Evolutionary conservation across 2,888 invertebrate genomes (phyloP), one percentile per base, ranked within the genome.

Genomic region (Leptopterna dolabrata): DNA sequence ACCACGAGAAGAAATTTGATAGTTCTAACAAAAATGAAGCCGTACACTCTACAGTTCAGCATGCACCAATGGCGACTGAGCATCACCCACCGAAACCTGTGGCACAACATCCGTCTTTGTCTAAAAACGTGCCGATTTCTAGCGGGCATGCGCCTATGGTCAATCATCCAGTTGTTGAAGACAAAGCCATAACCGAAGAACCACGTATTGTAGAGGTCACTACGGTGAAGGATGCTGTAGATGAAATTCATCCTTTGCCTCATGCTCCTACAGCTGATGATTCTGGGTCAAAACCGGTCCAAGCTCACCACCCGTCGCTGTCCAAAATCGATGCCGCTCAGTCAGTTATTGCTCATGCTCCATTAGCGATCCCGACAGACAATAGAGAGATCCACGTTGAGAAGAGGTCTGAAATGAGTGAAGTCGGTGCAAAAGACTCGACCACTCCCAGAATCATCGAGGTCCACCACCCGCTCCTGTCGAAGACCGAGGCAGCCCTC

Each of bases 21-120:
- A 16, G n/a, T 7, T n/a, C 30, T 4, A 9, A 24, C 1, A 43
- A 43, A 19, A 7, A 24, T 24, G 7, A 14, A 1, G 36, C 36
- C 29, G 43, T 73, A n/a, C 70, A 41, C 24, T 73, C 85, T 1
- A 73, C 43, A 14, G 76, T 85, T 13, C 85, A 85, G 16, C 85
- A 85, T 29, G 85, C 85, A 13, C 85, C 85, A 1, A 85, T 85
- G 73, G 85, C 85, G 24, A 45, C 45, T 16, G 76, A 85, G 11
- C 85, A 85, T 19, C 85, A 73, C 24, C 41, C 30, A 24, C 13
- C n/a, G n/a, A 45, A 63, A 63, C 1, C 24, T 24, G 63, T 63
- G 11, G 47, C 47, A 47, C 85, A 85, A 9, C 71, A 85, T 76
- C 85, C 71, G 13, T 45, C 71, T 1, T 41, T 80, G 16, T 47